phyloP scores from a whole-genome alignment of 2,797 vertebrate genomes.

The Clarias platycephalus region DNA sequence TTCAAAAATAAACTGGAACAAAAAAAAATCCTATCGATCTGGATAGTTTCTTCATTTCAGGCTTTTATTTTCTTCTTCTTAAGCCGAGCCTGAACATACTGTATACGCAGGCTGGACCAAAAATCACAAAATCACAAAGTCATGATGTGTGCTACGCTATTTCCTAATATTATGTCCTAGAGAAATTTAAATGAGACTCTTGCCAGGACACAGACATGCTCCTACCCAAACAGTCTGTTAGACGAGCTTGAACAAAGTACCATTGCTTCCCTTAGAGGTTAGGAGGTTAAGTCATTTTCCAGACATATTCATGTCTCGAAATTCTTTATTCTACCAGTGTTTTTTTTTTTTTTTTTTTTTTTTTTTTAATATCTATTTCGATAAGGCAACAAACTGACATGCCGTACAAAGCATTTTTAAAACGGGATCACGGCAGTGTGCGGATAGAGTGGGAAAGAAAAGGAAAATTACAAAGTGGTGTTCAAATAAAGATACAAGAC shows the following conservation, averaged over 20 bases:
- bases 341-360: not conserved
- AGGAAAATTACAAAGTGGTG: conserved; percentile 1
- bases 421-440: not conserved
- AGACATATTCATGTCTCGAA: not conserved
- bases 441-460: conserved; percentile 4
- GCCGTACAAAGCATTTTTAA: not conserved
- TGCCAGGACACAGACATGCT: not conserved
- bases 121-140: not conserved
- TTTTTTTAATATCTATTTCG: not conserved
- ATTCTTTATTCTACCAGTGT: not conserved
- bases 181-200: not conserved
- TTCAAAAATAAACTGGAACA: not conserved
- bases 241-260: not conserved
- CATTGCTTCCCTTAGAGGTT: no score
- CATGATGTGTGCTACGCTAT: no score
- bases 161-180: not conserved
- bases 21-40: not conserved
- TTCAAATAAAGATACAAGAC: conserved; percentile 31
- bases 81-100: not conserved
- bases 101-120: not conserved
- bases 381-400: not conserved
- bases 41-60: not conserved
- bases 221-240: not conserved
- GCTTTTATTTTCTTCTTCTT: no score
- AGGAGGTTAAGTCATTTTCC: not conserved